Conservation (phyloP, 2,113 vertebrate species). For the Neolamprologus tretocephalus region DNA sequence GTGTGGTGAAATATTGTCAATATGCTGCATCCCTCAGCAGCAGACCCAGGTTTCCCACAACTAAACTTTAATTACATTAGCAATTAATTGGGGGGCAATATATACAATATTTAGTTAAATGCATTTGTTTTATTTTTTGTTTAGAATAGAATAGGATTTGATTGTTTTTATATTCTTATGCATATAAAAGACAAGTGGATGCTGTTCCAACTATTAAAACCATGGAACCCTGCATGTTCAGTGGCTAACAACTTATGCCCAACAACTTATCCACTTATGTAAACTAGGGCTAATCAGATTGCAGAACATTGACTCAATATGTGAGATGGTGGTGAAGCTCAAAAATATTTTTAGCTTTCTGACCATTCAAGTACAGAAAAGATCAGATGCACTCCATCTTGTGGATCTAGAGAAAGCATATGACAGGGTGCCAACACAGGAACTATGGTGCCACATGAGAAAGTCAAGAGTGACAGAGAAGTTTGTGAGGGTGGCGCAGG, state of each 20-base stretch:
- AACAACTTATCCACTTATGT: neutral
- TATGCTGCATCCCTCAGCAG: neutral
- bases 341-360: neutral
- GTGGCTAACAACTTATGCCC: neutral
- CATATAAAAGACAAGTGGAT: neutral
- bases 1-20: neutral
- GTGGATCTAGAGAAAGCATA: neutral
- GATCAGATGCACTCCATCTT: neutral
- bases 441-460: neutral
- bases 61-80: neutral
- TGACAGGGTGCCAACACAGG: neutral
- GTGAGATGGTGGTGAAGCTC: neutral
- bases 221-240: neutral
- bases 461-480: neutral
- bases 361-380: neutral
- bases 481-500: neutral
- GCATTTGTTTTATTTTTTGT: neutral
- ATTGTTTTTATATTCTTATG: neutral
- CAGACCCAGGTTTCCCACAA: neutral
- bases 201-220: neutral
- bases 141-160: neutral
- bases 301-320: neutral
- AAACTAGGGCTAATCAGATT: neutral
- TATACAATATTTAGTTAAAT: neutral
- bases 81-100: neutral